Conservation (phyloP, 2,797 vertebrate species). For the Cossypha niveicapilla region DNA sequence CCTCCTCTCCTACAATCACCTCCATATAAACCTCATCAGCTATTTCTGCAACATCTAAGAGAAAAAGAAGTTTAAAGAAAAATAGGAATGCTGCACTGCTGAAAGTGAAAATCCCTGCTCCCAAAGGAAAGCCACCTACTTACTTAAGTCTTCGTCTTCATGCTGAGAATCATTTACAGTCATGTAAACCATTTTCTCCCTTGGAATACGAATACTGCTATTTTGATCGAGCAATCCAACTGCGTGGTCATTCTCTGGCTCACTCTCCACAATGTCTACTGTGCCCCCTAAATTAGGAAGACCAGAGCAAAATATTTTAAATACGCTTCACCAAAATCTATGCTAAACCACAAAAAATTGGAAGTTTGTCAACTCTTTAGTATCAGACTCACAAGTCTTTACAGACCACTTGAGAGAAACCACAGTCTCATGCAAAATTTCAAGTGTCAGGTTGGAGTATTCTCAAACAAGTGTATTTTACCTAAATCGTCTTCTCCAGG, state of each 20-base stretch:
- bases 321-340: neutral
- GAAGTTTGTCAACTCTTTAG: neutral
- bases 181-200: constrained; percentile 99
- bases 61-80: constrained; percentile 25
- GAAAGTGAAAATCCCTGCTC: constrained; percentile 41
- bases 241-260: constrained; percentile 84
- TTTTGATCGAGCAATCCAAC: constrained; percentile 86
- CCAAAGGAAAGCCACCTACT: constrained; percentile 76
- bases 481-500: constrained; percentile 96
- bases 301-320: constrained; percentile 41
- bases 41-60: constrained; percentile 86
- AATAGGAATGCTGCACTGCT: constrained; percentile 25
- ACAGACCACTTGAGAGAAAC: constrained; percentile 32
- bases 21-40: constrained; percentile 95
- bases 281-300: constrained; percentile 83
- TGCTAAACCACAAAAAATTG: neutral
- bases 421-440: constrained; percentile 1
- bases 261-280: constrained; percentile 93
- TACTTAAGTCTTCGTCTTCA: constrained; percentile 91
- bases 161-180: constrained; percentile 92
- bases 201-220: constrained; percentile 83
- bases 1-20: constrained; percentile 90
- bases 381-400: neutral
- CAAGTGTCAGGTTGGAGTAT: constrained; percentile 13
- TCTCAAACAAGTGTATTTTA: constrained; percentile 68